phyloP scores from a whole-genome alignment of 1,140 invertebrate species.

The Solenopsis invicta region DNA sequence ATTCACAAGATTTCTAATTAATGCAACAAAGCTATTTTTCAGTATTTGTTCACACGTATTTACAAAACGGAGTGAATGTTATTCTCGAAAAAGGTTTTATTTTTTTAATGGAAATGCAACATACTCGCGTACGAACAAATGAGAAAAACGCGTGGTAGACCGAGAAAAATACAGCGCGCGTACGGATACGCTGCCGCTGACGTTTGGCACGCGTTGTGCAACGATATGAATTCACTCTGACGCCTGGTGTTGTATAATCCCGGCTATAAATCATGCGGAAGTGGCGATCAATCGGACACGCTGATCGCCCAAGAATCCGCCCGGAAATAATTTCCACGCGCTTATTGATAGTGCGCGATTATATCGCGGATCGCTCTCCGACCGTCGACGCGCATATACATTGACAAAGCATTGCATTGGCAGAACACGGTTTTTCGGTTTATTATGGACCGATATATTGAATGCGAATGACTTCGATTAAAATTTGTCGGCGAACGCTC shows the following conservation, averaged over 20 bases:
- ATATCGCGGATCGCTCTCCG: conserved; percentile 4
- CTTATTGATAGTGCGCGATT: conserved; percentile 50
- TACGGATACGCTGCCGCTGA: not conserved
- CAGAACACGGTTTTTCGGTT: conserved; percentile 15
- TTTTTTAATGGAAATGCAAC: not conserved
- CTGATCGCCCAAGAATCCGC: conserved; percentile 51
- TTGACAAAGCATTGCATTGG: not conserved
- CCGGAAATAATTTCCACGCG: conserved; percentile 51
- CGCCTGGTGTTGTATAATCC: conserved; percentile 50
- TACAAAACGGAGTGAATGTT: not conserved
- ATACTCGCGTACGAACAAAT: not conserved
- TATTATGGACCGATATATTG: not conserved
- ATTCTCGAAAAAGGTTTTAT: not conserved
- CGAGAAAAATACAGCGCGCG: not conserved
- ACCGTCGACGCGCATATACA: not conserved
- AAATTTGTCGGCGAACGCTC: not conserved
- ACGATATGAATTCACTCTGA: conserved; percentile 48
- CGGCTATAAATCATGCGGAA: conserved; percentile 48
- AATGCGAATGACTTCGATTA: not conserved
- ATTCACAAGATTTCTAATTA: no score
- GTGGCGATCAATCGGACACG: conserved; percentile 43
- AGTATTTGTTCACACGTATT: not conserved
- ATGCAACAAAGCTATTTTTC: no score
- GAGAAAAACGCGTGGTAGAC: not conserved
- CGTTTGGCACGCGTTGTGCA: conserved; percentile 37